Percentiles rank a stretch among this genome's conserved stretches.
Evolutionary conservation across 2,113 vertebrate genomes (phyloP).

Genomic region (Naja naja): DNA sequence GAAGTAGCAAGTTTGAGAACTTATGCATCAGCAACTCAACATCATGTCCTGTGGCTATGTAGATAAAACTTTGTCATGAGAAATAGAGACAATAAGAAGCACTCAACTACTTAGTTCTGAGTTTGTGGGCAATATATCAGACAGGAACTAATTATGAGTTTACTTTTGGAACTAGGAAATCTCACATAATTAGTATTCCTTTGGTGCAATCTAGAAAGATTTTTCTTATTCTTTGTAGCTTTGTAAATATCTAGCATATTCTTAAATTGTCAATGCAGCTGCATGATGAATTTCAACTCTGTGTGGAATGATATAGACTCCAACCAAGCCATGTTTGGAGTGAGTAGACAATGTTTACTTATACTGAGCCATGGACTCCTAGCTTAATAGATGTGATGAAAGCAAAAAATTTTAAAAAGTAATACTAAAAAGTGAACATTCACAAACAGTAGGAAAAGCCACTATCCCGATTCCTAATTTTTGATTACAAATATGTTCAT

Average conservation of each 20-base stretch:
- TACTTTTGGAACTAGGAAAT: background rate
- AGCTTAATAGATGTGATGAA: conserved; percentile 2
- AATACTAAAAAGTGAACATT: background rate
- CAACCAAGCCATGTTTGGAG: conserved; percentile 13
- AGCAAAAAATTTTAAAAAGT: rapidly evolving
- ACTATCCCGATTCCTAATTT: conserved; percentile 29
- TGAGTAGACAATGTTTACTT: conserved; percentile 22
- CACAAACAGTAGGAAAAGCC: background rate
- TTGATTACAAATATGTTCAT: conserved; percentile 16
- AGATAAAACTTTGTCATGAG: background rate
- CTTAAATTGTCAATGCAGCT: conserved; percentile 25
- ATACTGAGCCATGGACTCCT: conserved; percentile 29
- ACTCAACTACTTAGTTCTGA: conserved; percentile 9
- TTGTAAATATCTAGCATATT: background rate
- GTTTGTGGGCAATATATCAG: background rate
- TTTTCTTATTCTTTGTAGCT: background rate
- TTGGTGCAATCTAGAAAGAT: background rate
- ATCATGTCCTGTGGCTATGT: background rate
- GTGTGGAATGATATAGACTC: background rate
- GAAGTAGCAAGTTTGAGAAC: conserved; percentile 12
- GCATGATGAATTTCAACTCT: background rate
- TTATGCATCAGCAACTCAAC: background rate
- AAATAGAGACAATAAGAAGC: rapidly evolving
- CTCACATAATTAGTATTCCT: background rate
- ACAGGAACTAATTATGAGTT: background rate